Base-by-base conservation (phyloP, 2,888 invertebrate species). In the Pilophorus perplexus region DNA sequence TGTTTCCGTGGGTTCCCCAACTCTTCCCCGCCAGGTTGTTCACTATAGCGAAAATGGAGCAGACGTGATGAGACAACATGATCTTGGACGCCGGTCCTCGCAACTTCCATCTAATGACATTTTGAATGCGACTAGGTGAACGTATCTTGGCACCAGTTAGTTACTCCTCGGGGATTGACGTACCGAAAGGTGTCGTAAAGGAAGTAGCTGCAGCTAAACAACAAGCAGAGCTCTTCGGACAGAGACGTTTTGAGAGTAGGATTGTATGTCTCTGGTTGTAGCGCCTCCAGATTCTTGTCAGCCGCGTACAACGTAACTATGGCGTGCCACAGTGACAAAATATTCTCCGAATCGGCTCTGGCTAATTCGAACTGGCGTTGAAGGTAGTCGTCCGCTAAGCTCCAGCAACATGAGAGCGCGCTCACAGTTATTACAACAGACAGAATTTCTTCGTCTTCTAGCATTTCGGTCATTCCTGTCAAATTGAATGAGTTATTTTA, bases 141-240 rank as follows among this genome's bases (percentile, higher is more conserved):
- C n/a, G n/a, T n/a, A n/a, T n/a, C n/a, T n/a, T n/a, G n/a, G n/a
- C n/a, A n/a, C n/a, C n/a, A n/a, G n/a, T n/a, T n/a, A n/a, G n/a
- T n/a, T n/a, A n/a, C n/a, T n/a, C n/a, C n/a, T n/a, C n/a, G n/a
- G n/a, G n/a, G n/a, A n/a, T n/a, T n/a, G n/a, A n/a, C n/a, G n/a
- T n/a, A n/a, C n/a, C 54, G 37, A n/a, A 52, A 54, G 3, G 64
- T 65, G 40, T 65, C 64, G 18, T 65, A 65, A 3, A 65, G 28
- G 42, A 65, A 65, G 28, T 65, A 65, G 20, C 64, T 54, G 54
- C 52, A 54, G 42, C 64, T 65, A 28, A 52, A 38, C 22, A 65
- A 8, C 38, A 65, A 28, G 12, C 52, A 27, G 8, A 65, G 54
- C 33, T 65, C 64, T 54, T 65, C 64, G 27, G 22, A 10, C n/a